Evolutionary conservation across 2,797 vertebrate genomes (phyloP), one percentile per base, ranked within the genome.

Genomic region (Odontamblyopus lacepedii): DNA sequence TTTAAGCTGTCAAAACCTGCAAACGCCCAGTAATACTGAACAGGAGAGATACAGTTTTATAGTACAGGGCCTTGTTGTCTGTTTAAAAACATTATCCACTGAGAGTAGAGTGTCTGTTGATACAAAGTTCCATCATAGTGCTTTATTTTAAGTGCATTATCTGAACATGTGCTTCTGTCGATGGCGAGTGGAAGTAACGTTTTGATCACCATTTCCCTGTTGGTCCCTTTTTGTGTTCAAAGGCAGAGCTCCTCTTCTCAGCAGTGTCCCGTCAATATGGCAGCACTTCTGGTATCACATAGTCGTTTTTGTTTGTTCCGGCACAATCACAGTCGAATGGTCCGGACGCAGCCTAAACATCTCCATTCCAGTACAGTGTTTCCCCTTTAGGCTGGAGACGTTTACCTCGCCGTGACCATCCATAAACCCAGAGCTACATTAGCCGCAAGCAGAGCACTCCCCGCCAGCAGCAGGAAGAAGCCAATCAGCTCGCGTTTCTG

Each of bases 321-420:
- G 5, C 62, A 60, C 57, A 6, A 16, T 83, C 82, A 87, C 83
- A 88, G 86, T 77, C 78, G 69, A 50, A 62, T 29, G 88, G 87
- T 87, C 85, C 71, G 62, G 48, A 64, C 51, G 1, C 69, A 60
- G 44, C 69, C 73, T 53, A 15, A 3, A 66, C 51, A 32, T 19
- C 30, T 8, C 15, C 38, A 6, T 12, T 29, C 8, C 53, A 11
- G 53, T 38, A 9, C 35, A 38, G 35, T 38, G 1, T 55, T 56
- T 12, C 9, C 11, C 55, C 38, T 56, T 38, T 44, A 23, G n/a
- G 30, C 27, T 15, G 63, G 0, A 59, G 29, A 56, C 32, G 68
- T 90, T 91, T 97, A 98, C 85, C 97, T 95, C 0, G 97, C 96
- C 6, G 97, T 98, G 78, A 99, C 97, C 96, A 99, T 96, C 97